Evolutionary conservation across 2,113 vertebrate genomes (phyloP).

Genomic region (Myanophis thanlyinensis): DNA sequence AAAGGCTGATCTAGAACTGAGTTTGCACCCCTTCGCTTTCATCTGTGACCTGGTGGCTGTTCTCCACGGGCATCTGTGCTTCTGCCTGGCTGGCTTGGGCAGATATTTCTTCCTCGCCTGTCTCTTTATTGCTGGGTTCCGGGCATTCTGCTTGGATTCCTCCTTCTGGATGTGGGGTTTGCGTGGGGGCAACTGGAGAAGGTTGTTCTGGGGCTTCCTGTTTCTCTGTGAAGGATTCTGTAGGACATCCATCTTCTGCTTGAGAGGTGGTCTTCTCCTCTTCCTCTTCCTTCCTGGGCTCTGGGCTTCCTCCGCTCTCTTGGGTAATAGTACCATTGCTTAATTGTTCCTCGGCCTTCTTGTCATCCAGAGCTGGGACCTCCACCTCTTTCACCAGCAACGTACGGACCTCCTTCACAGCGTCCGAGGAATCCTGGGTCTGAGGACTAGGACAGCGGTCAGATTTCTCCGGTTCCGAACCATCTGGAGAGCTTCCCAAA

Average conservation of each 20-base stretch:
- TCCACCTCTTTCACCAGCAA: slow-evolving; percentile 70
- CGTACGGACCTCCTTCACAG: slow-evolving; percentile 71
- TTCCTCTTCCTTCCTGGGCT: slow-evolving; percentile 42
- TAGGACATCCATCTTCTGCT: not conserved
- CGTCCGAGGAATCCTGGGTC: slow-evolving; percentile 60
- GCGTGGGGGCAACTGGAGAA: slow-evolving; percentile 19
- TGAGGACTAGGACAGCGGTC: not conserved
- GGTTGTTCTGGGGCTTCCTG: slow-evolving; percentile 24
- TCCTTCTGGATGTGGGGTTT: slow-evolving; percentile 30
- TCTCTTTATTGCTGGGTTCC: slow-evolving; percentile 63
- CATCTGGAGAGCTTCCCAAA: slow-evolving; percentile 73
- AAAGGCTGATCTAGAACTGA: slow-evolving; percentile 67
- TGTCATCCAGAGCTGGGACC: not conserved
- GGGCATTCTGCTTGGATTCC: slow-evolving; percentile 44
- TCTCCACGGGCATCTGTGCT: not conserved
- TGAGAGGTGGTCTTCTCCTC: slow-evolving; percentile 33
- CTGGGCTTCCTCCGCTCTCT: not conserved
- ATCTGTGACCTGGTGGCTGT: slow-evolving; percentile 41
- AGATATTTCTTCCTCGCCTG: slow-evolving; percentile 48
- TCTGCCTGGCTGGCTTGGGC: fast-evolving
- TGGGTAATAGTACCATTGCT: slow-evolving; percentile 52
- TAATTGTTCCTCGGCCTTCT: slow-evolving; percentile 2
- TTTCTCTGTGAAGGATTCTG: slow-evolving; percentile 20
- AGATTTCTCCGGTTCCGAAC: slow-evolving; percentile 21
- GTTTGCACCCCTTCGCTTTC: slow-evolving; percentile 68